A percentile compares a stretch with the other conserved stretches of the same genome.
Conservation (phyloP, 2,113 vertebrate genomes). For the Melanocharis versteri region DNA sequence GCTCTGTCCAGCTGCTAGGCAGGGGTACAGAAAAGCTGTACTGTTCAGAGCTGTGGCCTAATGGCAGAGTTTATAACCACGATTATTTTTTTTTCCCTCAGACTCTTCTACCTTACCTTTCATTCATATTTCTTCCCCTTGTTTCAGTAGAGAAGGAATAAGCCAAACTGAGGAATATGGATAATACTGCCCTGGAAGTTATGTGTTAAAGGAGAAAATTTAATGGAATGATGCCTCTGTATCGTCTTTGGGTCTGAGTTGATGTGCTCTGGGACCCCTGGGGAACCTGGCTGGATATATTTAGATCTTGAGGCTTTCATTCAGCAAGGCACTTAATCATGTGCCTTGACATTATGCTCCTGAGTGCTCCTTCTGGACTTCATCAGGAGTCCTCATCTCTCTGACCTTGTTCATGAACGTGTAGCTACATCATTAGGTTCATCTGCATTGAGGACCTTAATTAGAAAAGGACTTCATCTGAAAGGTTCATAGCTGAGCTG, state of each 20-base stretch:
- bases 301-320: not conserved
- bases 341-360: not conserved
- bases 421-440: not conserved
- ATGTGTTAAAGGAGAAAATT: not conserved
- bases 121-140: not conserved
- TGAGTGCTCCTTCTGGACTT: not conserved
- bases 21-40: not conserved
- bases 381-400: not conserved
- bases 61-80: not conserved
- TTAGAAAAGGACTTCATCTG: not conserved
- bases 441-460: not conserved
- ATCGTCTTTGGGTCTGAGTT: not conserved
- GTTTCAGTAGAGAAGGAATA: not conserved
- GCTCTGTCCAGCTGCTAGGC: not conserved
- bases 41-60: not conserved
- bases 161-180: not conserved
- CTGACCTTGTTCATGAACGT: not conserved
- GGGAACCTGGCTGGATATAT: not conserved
- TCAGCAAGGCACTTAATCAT: not conserved
- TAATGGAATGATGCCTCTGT: not conserved
- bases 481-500: not conserved
- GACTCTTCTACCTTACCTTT: not conserved
- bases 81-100: not conserved
- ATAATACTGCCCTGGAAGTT: not conserved
- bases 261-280: not conserved